These are phyloP conservation scores for Tympanoctomys barrerae DNA, from an alignment of 2,797 vertebrate species.

Conservation along the genomic window DNA sequence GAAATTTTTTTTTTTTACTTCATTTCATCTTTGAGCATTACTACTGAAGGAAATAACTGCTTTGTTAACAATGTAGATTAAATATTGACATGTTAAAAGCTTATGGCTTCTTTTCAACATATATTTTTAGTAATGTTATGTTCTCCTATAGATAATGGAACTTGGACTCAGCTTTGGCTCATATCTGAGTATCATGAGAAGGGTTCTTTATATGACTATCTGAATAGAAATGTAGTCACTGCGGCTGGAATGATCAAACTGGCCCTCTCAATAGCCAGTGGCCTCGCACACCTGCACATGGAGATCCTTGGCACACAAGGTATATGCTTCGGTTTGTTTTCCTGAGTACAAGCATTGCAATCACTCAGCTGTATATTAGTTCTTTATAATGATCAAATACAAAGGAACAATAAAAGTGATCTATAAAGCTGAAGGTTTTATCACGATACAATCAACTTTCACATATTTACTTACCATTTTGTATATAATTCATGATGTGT, in stretches of 20 bases:
- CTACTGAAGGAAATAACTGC: conserved; percentile 17
- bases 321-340: conserved; percentile 75
- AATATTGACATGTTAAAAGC: not conserved
- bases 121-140: not conserved
- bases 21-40: not conserved
- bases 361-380: not conserved
- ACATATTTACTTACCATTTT: not conserved
- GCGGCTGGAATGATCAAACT: conserved; percentile 93
- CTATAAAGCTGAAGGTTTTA: conserved; percentile 10
- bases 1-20: conserved; percentile 36
- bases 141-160: conserved; percentile 93
- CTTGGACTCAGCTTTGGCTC: conserved; percentile 99
- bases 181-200: conserved; percentile 98
- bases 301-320: conserved; percentile 98
- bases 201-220: conserved; percentile 96
- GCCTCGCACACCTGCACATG: conserved; percentile 98
- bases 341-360: not conserved
- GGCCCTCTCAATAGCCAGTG: conserved; percentile 94
- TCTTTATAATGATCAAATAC: accelerated
- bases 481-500: not conserved
- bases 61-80: conserved; percentile 24
- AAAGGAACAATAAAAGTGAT: not conserved
- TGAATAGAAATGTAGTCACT: conserved; percentile 94
- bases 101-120: conserved; percentile 7
- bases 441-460: not conserved